Base-by-base conservation (phyloP, 2,888 invertebrate genomes). In the Mylabris sibirica region DNA sequence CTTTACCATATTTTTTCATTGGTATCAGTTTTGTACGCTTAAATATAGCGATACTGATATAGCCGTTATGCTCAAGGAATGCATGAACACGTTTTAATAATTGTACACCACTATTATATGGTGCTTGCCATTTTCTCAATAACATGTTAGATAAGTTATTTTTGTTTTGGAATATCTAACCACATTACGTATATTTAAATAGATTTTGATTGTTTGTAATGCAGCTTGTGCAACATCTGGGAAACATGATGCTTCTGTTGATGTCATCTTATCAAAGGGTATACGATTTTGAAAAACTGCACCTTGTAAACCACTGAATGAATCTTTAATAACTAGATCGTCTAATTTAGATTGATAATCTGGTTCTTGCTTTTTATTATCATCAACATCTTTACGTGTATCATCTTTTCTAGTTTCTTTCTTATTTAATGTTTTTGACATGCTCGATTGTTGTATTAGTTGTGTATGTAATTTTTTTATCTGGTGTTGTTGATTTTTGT, bases 41-140 rank as follows among this genome's bases (percentile, higher is more conserved):
- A 85, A 96, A 99, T 63, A 98, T 92, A 0, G 99, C 99, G 87
- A 96, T 99, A 86, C 99, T 99, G 72, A 99, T 97, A 79, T 95
- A 97, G 1, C 99, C 98, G 85, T 98, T 96, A 59, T 99, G 89
- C 81, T 98, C 96, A 44, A 99, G 87, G 84, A 95, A 99, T 0
- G 94, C 92, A 86, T 97, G 97, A 35, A 96, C 90, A 74, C 98
- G 89, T 81, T 91, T 89, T 1, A 97, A 90, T 24, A 99, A 85
- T 9, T 91, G 90, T 4, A 92, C 90, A 85, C 99, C 98, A 81
- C 95, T 96, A 84, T 98, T 97, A 80, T 96, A 99, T 0, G 99
- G 98, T 6, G 94, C 88, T 86, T 93, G n/a, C 93, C 84, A 99
- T 91, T 81, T 92, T 92, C 44, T 93, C 91, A 49, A 97, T 85